Base-by-base conservation (phyloP, 2,113 vertebrate species). In the Polypterus bichir region DNA sequence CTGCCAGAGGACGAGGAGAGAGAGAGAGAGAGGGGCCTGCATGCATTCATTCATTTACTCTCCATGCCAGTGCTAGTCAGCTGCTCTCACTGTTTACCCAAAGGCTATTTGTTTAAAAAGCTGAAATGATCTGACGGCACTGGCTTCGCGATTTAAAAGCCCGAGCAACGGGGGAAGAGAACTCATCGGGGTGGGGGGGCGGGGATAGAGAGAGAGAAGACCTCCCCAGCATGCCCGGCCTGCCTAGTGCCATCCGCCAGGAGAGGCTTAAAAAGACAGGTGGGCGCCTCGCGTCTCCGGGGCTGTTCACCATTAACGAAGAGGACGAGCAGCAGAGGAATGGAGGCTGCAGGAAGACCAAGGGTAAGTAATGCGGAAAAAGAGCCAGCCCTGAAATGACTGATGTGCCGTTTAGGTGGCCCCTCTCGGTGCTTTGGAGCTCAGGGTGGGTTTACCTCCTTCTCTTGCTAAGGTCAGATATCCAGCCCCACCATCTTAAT, bases 221-320 rank as follows among this genome's bases (percentile, higher is more conserved):
- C 27, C 27, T 1, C 74, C 69, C 75, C 80, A 68, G 60, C 69
- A 88, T 88, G 86, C 81, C 70, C 61, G 81, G 86, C 69, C 81
- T 74, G 6, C 67, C 69, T 74, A 67, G 72, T 72, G 69, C 76
- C 64, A 65, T 76, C 68, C 79, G 82, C 66, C 82, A 88, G 70
- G 82, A 86, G 73, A 88, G 83, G 59, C 66, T 86, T 77, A 90
- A 86, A 81, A 94, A 87, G 79, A 81, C 77, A 70, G 77, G 78
- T 72, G 75, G 83, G 73, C 88, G 88, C 69, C 79, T 89, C 51
- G 70, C 75, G 70, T 79, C 88, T 60, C 81, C 83, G 27, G 79
- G 82, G 59, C 87, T 97, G 61, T 97, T 94, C 77, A 98, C 95
- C 76, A 97, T 98, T 79, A 87, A 81, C 4, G 95, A 98, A 82